Conservation (phyloP, 2,113 vertebrate genomes). For the Bubo blakistoni region DNA sequence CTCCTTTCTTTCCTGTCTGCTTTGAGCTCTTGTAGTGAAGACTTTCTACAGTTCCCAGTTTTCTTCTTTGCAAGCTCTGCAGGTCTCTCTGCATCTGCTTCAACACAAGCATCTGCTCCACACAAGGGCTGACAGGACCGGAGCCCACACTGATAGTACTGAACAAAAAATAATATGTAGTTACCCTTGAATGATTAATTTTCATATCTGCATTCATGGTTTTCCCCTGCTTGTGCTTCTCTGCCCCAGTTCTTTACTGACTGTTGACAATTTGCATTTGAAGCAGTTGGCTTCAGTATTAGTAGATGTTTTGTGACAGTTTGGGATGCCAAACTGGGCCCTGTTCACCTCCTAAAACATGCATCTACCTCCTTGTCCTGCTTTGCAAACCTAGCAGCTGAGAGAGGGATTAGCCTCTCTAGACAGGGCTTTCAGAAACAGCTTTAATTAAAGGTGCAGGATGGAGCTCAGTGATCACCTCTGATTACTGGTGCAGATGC, state of each 20-base stretch:
- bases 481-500: constrained; percentile 59
- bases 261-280: background rate
- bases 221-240: background rate
- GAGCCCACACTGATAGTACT: background rate
- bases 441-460: constrained; percentile 61
- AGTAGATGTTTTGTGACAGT: background rate
- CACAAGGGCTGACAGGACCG: background rate
- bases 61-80: background rate
- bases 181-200: background rate
- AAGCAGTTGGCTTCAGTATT: background rate
- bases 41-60: background rate
- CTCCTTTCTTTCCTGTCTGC: background rate
- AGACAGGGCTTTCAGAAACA: constrained; percentile 52
- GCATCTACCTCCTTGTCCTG: background rate
- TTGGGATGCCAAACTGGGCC: background rate
- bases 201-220: background rate
- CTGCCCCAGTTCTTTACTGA: background rate
- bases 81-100: background rate
- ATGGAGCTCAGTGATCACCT: constrained; percentile 45
- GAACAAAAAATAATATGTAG: background rate
- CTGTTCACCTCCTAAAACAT: background rate
- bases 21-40: background rate
- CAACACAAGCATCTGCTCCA: background rate
- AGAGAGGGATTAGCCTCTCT: constrained; percentile 39
- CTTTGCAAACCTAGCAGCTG: constrained; percentile 9